phyloP scores from a whole-genome alignment of 2,113 vertebrate genomes.

The Taxidea taxus region DNA sequence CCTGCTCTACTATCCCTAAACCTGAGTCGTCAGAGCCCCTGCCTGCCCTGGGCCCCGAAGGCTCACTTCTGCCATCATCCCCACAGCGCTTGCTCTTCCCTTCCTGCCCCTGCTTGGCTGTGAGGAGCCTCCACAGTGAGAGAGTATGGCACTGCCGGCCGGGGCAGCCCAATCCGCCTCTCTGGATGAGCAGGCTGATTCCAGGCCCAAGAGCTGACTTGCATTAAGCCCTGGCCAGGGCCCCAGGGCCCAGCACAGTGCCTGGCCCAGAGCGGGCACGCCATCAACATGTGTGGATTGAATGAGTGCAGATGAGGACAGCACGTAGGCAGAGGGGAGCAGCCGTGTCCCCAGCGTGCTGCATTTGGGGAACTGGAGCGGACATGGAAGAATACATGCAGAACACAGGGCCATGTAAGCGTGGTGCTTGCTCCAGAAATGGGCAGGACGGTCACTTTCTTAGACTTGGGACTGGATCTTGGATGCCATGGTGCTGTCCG shows the following conservation, averaged over 20 bases:
- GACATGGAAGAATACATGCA: rapidly evolving
- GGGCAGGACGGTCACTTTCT: background rate
- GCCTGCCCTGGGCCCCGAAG: background rate
- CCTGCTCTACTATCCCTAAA: background rate
- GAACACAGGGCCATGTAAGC: background rate
- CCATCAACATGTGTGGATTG: rapidly evolving
- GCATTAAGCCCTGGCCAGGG: background rate
- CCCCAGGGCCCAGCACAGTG: background rate
- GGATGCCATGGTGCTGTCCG: background rate
- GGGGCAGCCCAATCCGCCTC: background rate
- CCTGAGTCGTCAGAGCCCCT: background rate
- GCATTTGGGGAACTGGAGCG: background rate
- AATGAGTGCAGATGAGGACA: too few species aligned
- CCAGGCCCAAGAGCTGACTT: background rate
- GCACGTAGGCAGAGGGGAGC: too few species aligned
- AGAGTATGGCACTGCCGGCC: rapidly evolving
- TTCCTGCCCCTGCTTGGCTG: background rate
- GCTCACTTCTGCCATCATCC: background rate
- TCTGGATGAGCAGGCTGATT: background rate
- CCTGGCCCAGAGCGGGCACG: background rate
- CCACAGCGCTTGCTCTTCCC: rapidly evolving
- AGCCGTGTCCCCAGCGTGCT: rapidly evolving
- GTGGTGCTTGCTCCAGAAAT: background rate
- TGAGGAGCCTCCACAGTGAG: background rate
- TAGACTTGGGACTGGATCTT: background rate